Evolutionary conservation across 2,888 invertebrate genomes (phyloP), one percentile per base, ranked within the genome.

Genomic region (Morinoia aosen): DNA sequence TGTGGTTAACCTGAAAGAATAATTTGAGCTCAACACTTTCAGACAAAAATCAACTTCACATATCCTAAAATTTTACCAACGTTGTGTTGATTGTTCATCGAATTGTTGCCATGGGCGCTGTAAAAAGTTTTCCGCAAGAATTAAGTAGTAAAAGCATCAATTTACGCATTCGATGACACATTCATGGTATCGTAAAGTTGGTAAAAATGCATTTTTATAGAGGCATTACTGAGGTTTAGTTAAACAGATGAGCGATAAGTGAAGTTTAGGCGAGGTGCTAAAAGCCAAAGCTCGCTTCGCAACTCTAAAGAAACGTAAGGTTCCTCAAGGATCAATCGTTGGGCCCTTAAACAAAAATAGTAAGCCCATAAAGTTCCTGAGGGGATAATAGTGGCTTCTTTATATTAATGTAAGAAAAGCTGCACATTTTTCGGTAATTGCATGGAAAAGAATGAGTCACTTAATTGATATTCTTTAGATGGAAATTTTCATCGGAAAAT

Each of bases 171-270:
- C 25, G 76, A 76, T 76, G 76, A 33, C 76, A 33, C 76, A 76
- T 76, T 76, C 76, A 76, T 16, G 8, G 25, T 76, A 76, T 76
- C 76, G 76, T 76, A 76, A 76, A 76, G 76, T 76, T 76, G 19
- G 76, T 76, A 76, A 76, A 76, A 76, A 33, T 76, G 76, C 25
- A 33, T 33, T 19, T 76, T 76, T 76, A 76, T 76, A 25, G 76
- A 76, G 76, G 76, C 76, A 76, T 76, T 33, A 76, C 76, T 76
- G 76, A 76, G 76, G 76, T 76, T 76, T 76, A 76, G 76, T 33
- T 76, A 33, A 76, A 76, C 76, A 76, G 40, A 90, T 48, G 90
- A 90, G 90, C 48, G 90, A 39, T 90, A 90, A 90, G 90, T 90
- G 90, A 90, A 48, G 39, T 39, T 48, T 40, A 90, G 90, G 10